phyloP scores from a whole-genome alignment of 2,797 vertebrate species.

The Danio tinwini region DNA sequence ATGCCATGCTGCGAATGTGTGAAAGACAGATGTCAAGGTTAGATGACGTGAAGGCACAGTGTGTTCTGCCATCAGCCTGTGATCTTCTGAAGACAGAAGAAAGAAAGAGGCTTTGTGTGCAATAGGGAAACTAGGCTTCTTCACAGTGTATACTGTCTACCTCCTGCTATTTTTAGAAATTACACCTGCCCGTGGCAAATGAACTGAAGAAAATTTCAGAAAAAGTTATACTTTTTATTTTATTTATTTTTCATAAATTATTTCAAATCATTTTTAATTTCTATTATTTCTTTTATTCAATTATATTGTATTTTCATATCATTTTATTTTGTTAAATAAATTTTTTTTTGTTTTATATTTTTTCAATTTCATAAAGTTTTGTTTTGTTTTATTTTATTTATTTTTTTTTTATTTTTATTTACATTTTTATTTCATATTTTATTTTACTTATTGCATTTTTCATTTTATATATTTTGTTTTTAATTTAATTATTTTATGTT shows the following conservation, averaged over 20 bases:
- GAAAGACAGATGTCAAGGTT: slow-evolving; percentile 54
- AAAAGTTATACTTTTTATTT: no score
- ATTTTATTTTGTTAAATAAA: no score
- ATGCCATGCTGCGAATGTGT: slow-evolving; percentile 34
- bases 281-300: neutral
- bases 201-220: neutral
- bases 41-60: slow-evolving; percentile 19
- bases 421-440: no score
- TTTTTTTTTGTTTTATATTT: no score
- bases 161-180: neutral
- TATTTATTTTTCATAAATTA: no score
- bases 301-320: no score
- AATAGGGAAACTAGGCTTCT: neutral
- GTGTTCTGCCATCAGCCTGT: neutral
- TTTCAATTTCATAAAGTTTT: no score
- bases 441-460: no score
- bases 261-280: neutral
- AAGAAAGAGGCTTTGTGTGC: neutral
- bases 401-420: no score
- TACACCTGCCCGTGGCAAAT: neutral
- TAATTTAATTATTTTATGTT: no score
- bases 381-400: no score
- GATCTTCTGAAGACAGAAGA: neutral
- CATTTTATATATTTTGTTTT: no score
- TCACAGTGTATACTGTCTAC: neutral